Base-by-base conservation (phyloP, 2,888 invertebrate genomes). In the Spisula subtruncata region DNA sequence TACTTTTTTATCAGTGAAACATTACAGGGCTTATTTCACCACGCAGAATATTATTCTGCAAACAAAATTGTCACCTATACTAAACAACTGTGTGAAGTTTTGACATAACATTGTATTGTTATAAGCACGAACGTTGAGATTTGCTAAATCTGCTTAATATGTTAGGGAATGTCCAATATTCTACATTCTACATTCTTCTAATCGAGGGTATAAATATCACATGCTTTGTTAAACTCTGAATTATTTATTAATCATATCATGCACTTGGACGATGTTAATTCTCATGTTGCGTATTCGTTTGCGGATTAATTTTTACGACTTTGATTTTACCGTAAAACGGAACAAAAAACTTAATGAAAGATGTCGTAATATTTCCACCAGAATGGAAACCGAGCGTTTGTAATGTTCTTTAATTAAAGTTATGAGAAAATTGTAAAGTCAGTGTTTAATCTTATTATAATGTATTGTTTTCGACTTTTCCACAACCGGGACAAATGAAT, bases 211-310 rank as follows among this genome's bases (percentile, higher is more conserved):
- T 66, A 75, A 35, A 35, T 75, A 75, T 18, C 75, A 32, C 32
- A 54, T 83, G 54, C 83, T 35, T 60, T 60, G n/a, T 56, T 83
- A 83, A 83, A 32, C 32, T 2, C 18, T 14, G 75, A 75, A 75
- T 75, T 75, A 84, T n/a, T 71, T 51, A 75, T 83, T 88, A 88
- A 88, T 88, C 87, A 80, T 80, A 88, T 88, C 66, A 84, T 83
- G 29, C 87, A 88, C 35, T 79, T 85, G 79, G 80, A 80, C 80
- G 75, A 80, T 80, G 54, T 56, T 85, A 85, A 80, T 48, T 35
- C 85, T 41, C 48, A 71, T 41, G n/a, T 85, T 85, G 56, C 41
- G 79, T 41, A 80, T 85, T 85, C 85, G 80, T 85, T 71, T 51
- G 56, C 29, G 25, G 51, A 56, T 80, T 83, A 83, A 66, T 48